phyloP scores from a whole-genome alignment of 2,797 vertebrate genomes.

The Diglossa cyanea region DNA sequence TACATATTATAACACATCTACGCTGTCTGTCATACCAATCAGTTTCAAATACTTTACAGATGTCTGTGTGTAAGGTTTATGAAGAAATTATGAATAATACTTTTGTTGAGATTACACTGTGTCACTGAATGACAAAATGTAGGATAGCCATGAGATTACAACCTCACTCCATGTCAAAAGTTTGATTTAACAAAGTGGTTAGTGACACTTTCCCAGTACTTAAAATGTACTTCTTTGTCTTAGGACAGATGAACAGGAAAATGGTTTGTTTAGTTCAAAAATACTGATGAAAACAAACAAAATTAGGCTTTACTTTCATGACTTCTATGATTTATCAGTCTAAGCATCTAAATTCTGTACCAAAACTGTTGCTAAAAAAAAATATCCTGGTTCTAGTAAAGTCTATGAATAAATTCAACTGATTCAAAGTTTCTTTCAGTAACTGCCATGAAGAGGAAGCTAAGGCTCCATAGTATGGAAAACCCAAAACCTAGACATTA shows the following conservation, averaged over 20 bases:
- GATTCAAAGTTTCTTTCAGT: background rate
- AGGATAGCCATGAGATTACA: background rate
- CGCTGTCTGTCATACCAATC: background rate
- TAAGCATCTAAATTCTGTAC: background rate
- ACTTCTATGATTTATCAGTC: background rate
- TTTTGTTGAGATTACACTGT: background rate
- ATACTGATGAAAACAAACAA: background rate
- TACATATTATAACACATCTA: background rate
- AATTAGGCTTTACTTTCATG: background rate
- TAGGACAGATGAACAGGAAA: background rate
- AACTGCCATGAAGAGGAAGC: background rate
- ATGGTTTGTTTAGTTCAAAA: background rate
- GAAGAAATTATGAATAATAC: background rate
- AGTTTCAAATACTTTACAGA: background rate
- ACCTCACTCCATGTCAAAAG: background rate
- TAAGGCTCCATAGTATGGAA: background rate
- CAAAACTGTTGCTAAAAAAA: background rate
- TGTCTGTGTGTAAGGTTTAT: background rate
- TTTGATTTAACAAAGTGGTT: background rate
- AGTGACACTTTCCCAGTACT: background rate
- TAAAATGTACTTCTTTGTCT: background rate
- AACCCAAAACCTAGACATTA: background rate
- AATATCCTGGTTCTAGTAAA: background rate
- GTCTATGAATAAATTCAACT: background rate
- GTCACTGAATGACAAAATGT: background rate